These are phyloP conservation scores for Acleris sparsana DNA, from an alignment of 2,888 invertebrate genomes.

Conservation along the genomic window DNA sequence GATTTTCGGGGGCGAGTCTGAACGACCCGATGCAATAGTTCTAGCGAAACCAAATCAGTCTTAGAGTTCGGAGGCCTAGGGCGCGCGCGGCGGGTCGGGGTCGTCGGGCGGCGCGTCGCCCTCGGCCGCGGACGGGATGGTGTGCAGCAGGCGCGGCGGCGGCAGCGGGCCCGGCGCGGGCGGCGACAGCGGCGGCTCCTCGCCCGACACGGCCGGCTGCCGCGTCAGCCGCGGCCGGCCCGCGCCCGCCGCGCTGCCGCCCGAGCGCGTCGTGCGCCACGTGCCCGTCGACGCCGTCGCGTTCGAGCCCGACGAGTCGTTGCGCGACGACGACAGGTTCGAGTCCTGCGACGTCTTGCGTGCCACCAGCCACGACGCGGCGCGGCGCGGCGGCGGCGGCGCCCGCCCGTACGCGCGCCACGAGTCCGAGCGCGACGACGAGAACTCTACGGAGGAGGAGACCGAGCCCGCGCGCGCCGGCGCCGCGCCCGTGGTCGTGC, in stretches of 20 bases:
- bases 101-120: constrained; percentile 85
- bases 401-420: constrained; percentile 92
- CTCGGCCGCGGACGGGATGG: constrained; percentile 87
- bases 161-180: constrained; percentile 82
- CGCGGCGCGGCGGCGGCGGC: constrained; percentile 91
- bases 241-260: constrained; percentile 88
- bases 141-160: constrained; percentile 90
- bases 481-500: constrained; percentile 48
- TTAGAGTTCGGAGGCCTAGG: constrained; percentile 56
- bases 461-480: constrained; percentile 89
- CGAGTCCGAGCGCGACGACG: constrained; percentile 93
- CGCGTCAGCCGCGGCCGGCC: constrained; percentile 80
- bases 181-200: constrained; percentile 81
- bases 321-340: constrained; percentile 93
- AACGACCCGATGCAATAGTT: background rate
- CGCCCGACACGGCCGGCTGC: constrained; percentile 90
- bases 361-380: constrained; percentile 95
- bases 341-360: constrained; percentile 96
- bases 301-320: constrained; percentile 95
- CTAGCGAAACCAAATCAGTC: constrained; percentile 18
- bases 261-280: constrained; percentile 94
- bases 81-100: constrained; percentile 43
- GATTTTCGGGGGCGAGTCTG: too few relatives aligned
- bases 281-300: constrained; percentile 96
- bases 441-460: constrained; percentile 95